Conservation (phyloP, 2,113 vertebrate species). For the Cervus canadensis region DNA sequence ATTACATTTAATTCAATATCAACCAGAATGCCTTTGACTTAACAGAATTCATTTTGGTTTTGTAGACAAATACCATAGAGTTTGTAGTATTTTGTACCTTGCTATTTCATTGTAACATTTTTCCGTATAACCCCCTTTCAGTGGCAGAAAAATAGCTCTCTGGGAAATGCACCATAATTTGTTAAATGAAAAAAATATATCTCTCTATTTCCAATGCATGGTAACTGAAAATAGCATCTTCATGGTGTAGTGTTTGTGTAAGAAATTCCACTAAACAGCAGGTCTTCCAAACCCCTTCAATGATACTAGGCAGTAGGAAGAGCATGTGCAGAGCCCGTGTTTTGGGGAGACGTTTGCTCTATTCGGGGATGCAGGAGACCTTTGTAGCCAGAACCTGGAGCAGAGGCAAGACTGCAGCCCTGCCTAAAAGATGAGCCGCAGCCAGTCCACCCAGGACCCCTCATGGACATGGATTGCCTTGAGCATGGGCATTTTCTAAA, state of each 20-base stretch:
- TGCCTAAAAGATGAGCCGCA: accelerated
- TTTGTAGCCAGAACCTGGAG: no score
- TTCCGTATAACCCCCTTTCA: background rate
- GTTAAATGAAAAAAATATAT: background rate
- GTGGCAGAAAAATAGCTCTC: background rate
- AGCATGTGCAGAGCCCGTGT: accelerated
- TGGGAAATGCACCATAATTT: background rate
- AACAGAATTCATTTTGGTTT: background rate
- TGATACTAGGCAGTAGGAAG: background rate
- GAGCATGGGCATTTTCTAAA: background rate
- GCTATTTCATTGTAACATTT: background rate
- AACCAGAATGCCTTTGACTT: background rate
- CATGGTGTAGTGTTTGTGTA: background rate
- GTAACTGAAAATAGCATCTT: no score
- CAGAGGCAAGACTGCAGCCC: background rate
- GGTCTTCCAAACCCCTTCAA: background rate
- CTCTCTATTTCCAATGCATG: background rate
- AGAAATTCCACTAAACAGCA: background rate
- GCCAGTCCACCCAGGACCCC: background rate
- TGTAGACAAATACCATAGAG: background rate
- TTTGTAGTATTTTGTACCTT: background rate
- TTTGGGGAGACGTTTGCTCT: accelerated
- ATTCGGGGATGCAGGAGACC: background rate
- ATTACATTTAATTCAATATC: background rate
- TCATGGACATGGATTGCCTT: no score